Evolutionary conservation across 2,888 invertebrate genomes (phyloP).

Genomic region (Microctonus hyperodae): DNA sequence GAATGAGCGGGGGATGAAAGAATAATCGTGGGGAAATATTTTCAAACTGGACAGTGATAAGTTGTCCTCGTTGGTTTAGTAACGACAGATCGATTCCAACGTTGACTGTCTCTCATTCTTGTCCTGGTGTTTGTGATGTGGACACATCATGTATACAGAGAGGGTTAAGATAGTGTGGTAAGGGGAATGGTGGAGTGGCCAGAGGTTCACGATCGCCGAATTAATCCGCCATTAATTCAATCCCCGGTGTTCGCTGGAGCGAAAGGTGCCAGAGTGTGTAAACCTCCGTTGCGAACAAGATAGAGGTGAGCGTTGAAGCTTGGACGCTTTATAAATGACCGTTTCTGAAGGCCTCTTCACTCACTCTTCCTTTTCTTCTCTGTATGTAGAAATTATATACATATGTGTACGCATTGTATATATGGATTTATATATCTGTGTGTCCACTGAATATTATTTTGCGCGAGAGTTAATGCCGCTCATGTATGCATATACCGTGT

Average conservation of each 20-base stretch:
- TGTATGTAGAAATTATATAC: slow-evolving; percentile 16
- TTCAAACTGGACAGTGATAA: slow-evolving; percentile 8
- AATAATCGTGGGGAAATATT: background rate
- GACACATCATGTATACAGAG: slow-evolving; percentile 16
- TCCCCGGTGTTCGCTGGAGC: slow-evolving; percentile 41
- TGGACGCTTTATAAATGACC: slow-evolving; percentile 59
- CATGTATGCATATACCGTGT: slow-evolving; percentile 61
- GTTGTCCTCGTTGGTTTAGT: background rate
- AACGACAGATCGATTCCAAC: slow-evolving; percentile 20
- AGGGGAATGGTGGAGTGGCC: background rate
- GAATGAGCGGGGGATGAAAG: background rate
- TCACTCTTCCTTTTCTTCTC: slow-evolving; percentile 23
- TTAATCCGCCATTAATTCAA: slow-evolving; percentile 62
- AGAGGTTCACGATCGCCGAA: slow-evolving; percentile 54
- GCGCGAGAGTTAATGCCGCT: slow-evolving; percentile 52
- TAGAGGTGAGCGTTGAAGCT: slow-evolving; percentile 36
- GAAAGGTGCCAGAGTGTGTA: slow-evolving; percentile 58
- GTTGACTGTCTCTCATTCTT: slow-evolving; percentile 9
- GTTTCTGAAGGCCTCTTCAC: slow-evolving; percentile 23
- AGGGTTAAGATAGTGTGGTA: background rate
- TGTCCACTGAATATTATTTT: slow-evolving; percentile 26
- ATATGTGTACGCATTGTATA: background rate
- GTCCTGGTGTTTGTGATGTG: slow-evolving; percentile 8
- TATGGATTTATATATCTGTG: background rate
- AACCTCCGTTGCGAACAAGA: slow-evolving; percentile 60